Evolutionary conservation across 2,888 invertebrate genomes (phyloP), one percentile per base, ranked within the genome.

Genomic region (Brachylomia viminalis): DNA sequence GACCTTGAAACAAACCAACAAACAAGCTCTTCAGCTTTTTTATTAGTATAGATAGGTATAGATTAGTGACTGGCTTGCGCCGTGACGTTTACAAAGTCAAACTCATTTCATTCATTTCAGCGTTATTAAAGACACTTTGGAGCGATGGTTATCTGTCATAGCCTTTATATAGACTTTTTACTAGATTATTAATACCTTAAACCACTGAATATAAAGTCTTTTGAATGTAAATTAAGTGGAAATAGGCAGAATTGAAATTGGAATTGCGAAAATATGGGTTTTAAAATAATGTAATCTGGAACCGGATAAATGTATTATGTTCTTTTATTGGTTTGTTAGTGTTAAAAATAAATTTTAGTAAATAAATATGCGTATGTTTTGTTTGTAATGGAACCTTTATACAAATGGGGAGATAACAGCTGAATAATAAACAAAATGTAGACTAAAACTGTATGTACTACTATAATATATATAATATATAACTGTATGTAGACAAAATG

Each of bases 31-130:
- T 42, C 42, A 42, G 38, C 38, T 38, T 38, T 38, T 0, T 38
- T 38, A 38, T 38, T 38, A 33, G 38, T 38, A 38, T 38, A 38
- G n/a, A n/a, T 42, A 42, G 42, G 10, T 42, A 42, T 42, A 42
- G 42, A 38, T 42, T n/a, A 1, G 23, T 49, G 42, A 62, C 79
- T 62, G 8, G 3, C 47, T 38, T 38, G 0, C 20, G n/a, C 7
- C 45, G 62, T 76, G 65, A 75, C 47, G 30, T n/a, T 65, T n/a
- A 42, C 13, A 67, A 78, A 70, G 76, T 76, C 62, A 68, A 84
- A 73, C 23, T 47, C 17, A 66, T 49, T 68, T 69, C 13, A 67
- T 73, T 54, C 1, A 33, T 67, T 75, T 75, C 56, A 54, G 56
- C 11, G 42, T 64, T 75, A 75, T 71, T 70, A 38, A 73, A 23